Evolutionary conservation across 2,797 vertebrate genomes (phyloP).

Genomic region (Kryptopterus vitreolus): DNA sequence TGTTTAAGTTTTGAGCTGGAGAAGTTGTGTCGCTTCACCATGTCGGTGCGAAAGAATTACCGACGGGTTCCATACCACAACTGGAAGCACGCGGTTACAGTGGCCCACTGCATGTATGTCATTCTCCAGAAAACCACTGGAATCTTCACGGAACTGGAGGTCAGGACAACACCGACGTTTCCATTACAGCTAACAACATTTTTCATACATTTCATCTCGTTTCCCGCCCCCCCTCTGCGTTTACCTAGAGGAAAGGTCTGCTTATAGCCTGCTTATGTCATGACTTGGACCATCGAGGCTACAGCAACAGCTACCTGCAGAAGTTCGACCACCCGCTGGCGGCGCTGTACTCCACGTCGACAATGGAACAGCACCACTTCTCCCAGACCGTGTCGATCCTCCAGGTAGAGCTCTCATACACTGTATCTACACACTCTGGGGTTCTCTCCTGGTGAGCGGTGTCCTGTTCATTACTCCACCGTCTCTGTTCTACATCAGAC

Average conservation of each 20-base stretch:
- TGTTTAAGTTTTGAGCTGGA: conserved; percentile 90
- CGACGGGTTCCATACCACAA: conserved; percentile 98
- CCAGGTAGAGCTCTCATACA: conserved; percentile 83
- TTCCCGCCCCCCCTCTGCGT: neutral
- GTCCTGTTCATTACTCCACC: neutral
- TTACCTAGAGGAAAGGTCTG: conserved; percentile 87
- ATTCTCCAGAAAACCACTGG: conserved; percentile 88
- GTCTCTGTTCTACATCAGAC: neutral
- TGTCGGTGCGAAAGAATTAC: conserved; percentile 99
- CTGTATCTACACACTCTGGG: neutral
- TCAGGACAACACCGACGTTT: conserved; percentile 52
- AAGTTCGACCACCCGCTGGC: conserved; percentile 98
- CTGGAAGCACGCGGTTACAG: conserved; percentile 97
- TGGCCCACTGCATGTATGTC: conserved; percentile 96
- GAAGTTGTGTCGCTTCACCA: conserved; percentile 95
- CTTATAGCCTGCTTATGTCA: conserved; percentile 96
- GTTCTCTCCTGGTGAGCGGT: conserved; percentile 4
- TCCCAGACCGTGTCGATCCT: conserved; percentile 98
- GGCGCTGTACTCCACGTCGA: conserved; percentile 96
- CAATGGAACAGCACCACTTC: conserved; percentile 99
- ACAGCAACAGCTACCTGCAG: conserved; percentile 96
- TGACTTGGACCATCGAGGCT: conserved; percentile 96
- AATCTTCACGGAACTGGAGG: conserved; percentile 95
- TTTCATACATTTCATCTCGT: conserved; percentile 1
- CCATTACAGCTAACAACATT: neutral